These are phyloP conservation scores for Protaetia brevitarsis DNA, from an alignment of 1,140 invertebrate genomes.

Conservation along the genomic window DNA sequence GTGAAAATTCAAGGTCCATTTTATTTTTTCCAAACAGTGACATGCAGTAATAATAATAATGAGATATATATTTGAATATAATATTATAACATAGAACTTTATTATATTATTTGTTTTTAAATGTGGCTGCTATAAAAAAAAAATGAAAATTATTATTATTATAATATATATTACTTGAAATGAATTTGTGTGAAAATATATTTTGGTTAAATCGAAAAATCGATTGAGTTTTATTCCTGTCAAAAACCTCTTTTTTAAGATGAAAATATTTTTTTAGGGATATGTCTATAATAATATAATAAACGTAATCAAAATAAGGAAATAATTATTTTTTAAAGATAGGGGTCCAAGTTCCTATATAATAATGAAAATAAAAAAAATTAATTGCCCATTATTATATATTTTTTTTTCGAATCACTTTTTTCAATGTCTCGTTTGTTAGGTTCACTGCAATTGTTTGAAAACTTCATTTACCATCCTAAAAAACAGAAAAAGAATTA, in stretches of 20 bases:
- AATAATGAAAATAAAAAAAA: conserved; percentile 24
- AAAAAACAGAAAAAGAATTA: conserved; percentile 31
- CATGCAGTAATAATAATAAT: not conserved
- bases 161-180: conserved; percentile 13
- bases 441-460: conserved; percentile 45
- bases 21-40: conserved; percentile 4
- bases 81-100: conserved; percentile 16
- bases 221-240: conserved; percentile 38
- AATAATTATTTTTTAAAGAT: conserved; percentile 32
- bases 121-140: conserved; percentile 34
- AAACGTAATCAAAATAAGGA: conserved; percentile 20
- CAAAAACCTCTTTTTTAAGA: conserved; percentile 23
- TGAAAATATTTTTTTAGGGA: conserved; percentile 19
- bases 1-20: not conserved
- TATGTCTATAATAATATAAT: not conserved
- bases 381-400: conserved; percentile 25
- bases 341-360: conserved; percentile 42
- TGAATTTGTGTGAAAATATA: conserved; percentile 44
- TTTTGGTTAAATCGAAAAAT: conserved; percentile 40
- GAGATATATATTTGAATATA: not conserved
- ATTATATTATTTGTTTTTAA: conserved; percentile 32
- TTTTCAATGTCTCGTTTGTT: conserved; percentile 27
- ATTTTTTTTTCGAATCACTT: conserved; percentile 17
- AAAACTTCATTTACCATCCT: conserved; percentile 44
- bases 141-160: not conserved